These are phyloP conservation scores for Enteromius afrohamiltoni DNA, from an alignment of 2,797 vertebrate species.

Conservation along the genomic window DNA sequence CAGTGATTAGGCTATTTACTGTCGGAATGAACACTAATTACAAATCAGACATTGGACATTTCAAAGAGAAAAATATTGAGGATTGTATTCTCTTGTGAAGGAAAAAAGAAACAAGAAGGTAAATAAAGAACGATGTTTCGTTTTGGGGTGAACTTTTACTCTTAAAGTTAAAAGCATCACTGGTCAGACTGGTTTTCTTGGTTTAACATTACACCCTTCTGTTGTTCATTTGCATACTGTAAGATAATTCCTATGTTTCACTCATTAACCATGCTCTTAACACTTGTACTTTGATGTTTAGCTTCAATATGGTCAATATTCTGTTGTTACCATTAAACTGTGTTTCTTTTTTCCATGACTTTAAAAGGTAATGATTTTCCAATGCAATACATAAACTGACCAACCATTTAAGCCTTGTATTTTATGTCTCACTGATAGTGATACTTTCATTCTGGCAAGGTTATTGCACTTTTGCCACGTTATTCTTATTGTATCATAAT, in stretches of 20 bases:
- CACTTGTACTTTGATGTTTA: conserved; percentile 6
- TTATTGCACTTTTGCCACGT: neutral
- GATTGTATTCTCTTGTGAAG: neutral
- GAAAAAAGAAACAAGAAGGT: neutral
- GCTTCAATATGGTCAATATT: conserved; percentile 9
- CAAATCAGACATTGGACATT: neutral
- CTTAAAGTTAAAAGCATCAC: neutral
- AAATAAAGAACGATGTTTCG: neutral
- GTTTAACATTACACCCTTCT: neutral
- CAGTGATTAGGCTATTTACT: neutral
- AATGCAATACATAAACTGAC: conserved; percentile 35
- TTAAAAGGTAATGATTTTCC: conserved; percentile 53
- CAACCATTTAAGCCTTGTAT: conserved; percentile 39
- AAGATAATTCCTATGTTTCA: neutral
- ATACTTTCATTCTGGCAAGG: neutral
- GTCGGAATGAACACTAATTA: neutral
- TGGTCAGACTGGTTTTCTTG: neutral
- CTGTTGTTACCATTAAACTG: neutral
- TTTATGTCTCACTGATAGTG: conserved; percentile 6
- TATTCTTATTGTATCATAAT: conserved; percentile 2
- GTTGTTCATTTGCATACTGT: conserved; percentile 4
- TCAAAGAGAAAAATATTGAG: neutral
- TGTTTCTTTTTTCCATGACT: conserved; percentile 21
- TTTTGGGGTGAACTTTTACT: neutral
- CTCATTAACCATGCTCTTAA: neutral